Base-by-base conservation (phyloP, 2,113 vertebrate genomes). In the Naja naja region DNA sequence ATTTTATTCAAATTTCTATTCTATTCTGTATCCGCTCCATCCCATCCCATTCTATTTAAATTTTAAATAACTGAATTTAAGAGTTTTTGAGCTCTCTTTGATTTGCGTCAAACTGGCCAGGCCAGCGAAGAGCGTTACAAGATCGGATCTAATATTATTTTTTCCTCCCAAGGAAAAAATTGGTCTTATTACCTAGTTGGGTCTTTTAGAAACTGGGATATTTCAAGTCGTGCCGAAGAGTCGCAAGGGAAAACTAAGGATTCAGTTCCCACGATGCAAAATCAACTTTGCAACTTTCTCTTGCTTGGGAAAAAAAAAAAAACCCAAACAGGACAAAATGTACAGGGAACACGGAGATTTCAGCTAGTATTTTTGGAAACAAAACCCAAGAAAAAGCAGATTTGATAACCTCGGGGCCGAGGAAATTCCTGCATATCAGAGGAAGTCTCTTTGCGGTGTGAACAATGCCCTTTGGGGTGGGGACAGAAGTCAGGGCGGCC, bases 351-450 rank as follows among this genome's bases (percentile, higher is more conserved):
- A 95, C 88, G 34, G 22, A 43, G 1, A 92, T 92, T 95, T 86
- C 94, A 7, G 91, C 91, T 85, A 95, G 93, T 0, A 0, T 56
- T 90, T 87, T 93, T 94, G 6, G 4, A 92, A 23, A 9, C 58
- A 87, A 92, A 5, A 60, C 56, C 92, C 94, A 69, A 96, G 92
- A 88, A 94, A 95, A 94, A 69, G 39, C 39, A 87, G 16, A 58
- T 69, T 55, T 43, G 6, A 74, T 4, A 95, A 88, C 45, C 86
- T 47, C 74, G 8, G 89, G 0, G 0, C 54, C 85, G 22, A 30
- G 52, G 87, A 92, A 91, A 85, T 92, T 74, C 92, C 30, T 34
- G 45, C 58, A 0, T 88, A 43, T 27, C 91, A 47, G 89, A 92
- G 39, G 89, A 85, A 2, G 69, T 90, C 87, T 89, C 74, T 58